Evolutionary conservation across 2,797 vertebrate genomes (phyloP).

Genomic region (Cryptoblepharus egeriae): DNA sequence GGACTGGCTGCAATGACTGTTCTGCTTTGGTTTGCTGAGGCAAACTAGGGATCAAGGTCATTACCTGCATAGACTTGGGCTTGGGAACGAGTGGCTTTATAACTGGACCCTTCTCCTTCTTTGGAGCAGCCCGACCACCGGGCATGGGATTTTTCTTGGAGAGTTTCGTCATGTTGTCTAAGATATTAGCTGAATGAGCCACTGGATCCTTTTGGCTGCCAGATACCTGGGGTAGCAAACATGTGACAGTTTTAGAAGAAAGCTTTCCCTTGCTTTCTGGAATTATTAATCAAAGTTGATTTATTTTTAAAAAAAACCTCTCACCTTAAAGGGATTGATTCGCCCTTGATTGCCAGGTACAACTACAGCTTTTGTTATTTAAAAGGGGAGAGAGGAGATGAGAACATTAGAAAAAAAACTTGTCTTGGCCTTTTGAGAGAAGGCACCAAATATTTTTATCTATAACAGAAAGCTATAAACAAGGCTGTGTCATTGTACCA

Average conservation of each 20-base stretch:
- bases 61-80: constrained; percentile 86
- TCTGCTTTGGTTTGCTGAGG: constrained; percentile 15
- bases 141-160: constrained; percentile 77
- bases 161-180: constrained; percentile 88
- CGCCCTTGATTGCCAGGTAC: constrained; percentile 80
- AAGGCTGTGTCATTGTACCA: not conserved
- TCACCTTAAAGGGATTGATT: constrained; percentile 96
- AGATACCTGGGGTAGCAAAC: constrained; percentile 78
- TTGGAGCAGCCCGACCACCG: constrained; percentile 65
- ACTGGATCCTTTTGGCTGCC: constrained; percentile 77
- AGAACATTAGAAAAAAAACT: not conserved
- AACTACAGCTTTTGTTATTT: constrained; percentile 66
- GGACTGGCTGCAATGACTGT: constrained; percentile 12
- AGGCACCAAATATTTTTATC: not conserved
- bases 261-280: not conserved
- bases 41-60: not conserved
- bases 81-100: constrained; percentile 90
- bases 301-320: constrained; percentile 47
- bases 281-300: fast-evolving
- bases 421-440: not conserved
- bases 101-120: constrained; percentile 77
- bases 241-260: constrained; percentile 24
- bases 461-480: not conserved
- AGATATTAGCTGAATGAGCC: constrained; percentile 80
- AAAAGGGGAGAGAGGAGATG: constrained; percentile 20